These are phyloP conservation scores for Pheosia tremula DNA, from an alignment of 2,888 invertebrate species.

Conservation along the genomic window DNA sequence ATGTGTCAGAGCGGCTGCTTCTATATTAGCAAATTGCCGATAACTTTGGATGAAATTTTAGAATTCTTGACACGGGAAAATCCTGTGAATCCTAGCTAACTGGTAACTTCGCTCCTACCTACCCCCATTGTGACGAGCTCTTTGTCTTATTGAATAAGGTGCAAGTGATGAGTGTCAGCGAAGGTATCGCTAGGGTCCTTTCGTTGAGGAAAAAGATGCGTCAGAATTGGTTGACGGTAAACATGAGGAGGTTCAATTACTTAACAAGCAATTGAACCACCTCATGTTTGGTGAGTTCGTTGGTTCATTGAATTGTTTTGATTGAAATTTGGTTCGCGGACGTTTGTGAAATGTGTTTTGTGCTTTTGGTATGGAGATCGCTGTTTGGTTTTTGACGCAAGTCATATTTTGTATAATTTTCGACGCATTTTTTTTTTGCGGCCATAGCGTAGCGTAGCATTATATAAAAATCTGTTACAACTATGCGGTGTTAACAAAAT, in stretches of 20 bases:
- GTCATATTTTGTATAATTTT: background rate
- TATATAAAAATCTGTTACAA: too few species aligned
- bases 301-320: conserved; percentile 32
- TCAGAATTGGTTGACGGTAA: conserved; percentile 40
- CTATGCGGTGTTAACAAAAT: too few species aligned
- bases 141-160: conserved; percentile 49
- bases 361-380: background rate
- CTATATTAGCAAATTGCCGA: background rate
- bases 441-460: too few species aligned
- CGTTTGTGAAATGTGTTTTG: background rate
- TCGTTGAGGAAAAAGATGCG: conserved; percentile 44
- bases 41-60: background rate
- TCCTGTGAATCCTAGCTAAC: conserved; percentile 11
- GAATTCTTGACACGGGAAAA: conserved; percentile 3
- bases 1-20: background rate
- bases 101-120: conserved; percentile 8
- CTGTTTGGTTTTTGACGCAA: background rate
- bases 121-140: conserved; percentile 43
- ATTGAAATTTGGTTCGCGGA: conserved; percentile 28
- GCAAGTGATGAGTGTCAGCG: conserved; percentile 43
- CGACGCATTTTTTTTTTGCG: too few species aligned
- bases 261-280: conserved; percentile 37
- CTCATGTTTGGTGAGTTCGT: conserved; percentile 1
- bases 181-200: conserved; percentile 39
- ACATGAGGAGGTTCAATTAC: conserved; percentile 45